Evolutionary conservation across 2,797 vertebrate species (phyloP).

Genomic region (Semotilus atromaculatus): DNA sequence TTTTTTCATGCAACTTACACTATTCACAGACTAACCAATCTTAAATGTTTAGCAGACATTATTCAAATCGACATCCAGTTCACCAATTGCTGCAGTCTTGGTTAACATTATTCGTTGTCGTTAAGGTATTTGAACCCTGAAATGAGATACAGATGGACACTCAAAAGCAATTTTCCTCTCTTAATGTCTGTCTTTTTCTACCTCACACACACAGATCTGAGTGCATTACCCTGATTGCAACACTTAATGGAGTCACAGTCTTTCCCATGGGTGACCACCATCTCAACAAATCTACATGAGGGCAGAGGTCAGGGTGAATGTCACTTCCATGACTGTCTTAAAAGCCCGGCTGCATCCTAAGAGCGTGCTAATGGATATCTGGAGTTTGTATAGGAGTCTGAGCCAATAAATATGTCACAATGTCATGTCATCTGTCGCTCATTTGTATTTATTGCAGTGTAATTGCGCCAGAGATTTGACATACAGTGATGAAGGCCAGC

Average conservation of each 20-base stretch:
- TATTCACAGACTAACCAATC: background rate
- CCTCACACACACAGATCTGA: conserved; percentile 26
- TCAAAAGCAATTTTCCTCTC: conserved; percentile 7
- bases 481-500: conserved; percentile 72
- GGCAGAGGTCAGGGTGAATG: conserved; percentile 56
- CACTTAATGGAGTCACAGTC: conserved; percentile 37
- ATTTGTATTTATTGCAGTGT: conserved; percentile 71
- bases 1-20: background rate
- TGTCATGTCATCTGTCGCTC: conserved; percentile 50
- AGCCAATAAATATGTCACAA: conserved; percentile 54
- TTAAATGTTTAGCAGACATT: background rate
- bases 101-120: background rate
- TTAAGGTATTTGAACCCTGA: background rate
- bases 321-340: conserved; percentile 56
- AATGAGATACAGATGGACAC: conserved; percentile 29
- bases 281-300: conserved; percentile 33
- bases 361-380: conserved; percentile 49
- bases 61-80: background rate
- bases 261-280: conserved; percentile 36
- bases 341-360: conserved; percentile 59
- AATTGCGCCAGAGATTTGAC: conserved; percentile 75
- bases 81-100: background rate
- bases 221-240: conserved; percentile 43
- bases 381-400: conserved; percentile 51
- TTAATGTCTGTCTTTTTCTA: background rate